A percentile compares a stretch with the other conserved stretches of the same genome.
Conservation (phyloP, 37 sponge, comb jelly and placozoan species). For the Eunapius fragilis region DNA sequence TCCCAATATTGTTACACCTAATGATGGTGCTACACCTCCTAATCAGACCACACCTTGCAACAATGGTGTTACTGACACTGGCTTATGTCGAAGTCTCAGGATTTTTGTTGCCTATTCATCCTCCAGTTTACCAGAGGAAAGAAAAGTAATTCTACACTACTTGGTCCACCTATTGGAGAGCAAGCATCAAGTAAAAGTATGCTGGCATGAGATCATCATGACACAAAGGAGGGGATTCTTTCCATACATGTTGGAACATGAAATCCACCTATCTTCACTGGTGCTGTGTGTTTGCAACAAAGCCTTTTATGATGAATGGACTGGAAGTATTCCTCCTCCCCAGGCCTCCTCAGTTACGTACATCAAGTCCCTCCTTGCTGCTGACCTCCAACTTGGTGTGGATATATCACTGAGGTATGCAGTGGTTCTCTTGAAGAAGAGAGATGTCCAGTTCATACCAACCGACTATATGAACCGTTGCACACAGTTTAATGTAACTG, state of each 20-base stretch:
- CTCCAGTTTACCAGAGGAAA: background rate
- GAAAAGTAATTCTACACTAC: background rate
- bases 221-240: background rate
- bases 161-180: background rate
- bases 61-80: too few relatives aligned
- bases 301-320: slow-evolving; percentile 31
- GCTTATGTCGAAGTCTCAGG: too few relatives aligned
- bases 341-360: background rate
- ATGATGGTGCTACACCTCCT: background rate
- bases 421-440: background rate
- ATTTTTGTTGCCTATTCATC: background rate
- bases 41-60: too few relatives aligned
- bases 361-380: background rate
- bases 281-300: slow-evolving; percentile 50
- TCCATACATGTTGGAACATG: background rate
- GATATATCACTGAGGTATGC: background rate
- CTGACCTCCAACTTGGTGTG: background rate
- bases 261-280: background rate
- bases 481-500: slow-evolving; percentile 4
- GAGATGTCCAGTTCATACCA: slow-evolving; percentile 10
- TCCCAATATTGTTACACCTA: background rate
- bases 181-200: background rate
- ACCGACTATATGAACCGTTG: slow-evolving; percentile 1
- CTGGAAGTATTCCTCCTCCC: background rate
- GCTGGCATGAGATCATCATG: background rate